These are phyloP conservation scores for Pheosia tremula DNA, from an alignment of 2,888 invertebrate genomes.

Conservation along the genomic window DNA sequence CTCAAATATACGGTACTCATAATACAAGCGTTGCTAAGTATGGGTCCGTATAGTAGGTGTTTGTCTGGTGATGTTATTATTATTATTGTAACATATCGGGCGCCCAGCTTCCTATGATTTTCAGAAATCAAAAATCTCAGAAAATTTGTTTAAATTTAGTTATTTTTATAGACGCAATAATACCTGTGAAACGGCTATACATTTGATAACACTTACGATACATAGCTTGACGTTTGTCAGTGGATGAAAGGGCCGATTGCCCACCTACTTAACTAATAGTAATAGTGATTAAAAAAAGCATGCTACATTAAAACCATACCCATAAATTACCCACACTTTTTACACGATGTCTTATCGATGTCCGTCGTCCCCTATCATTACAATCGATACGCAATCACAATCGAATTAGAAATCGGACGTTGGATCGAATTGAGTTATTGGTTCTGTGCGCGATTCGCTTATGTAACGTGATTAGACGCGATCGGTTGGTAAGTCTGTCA, in stretches of 20 bases:
- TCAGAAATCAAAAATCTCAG: too few relatives aligned
- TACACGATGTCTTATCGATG: slow-evolving; percentile 24
- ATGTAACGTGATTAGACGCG: slow-evolving; percentile 50
- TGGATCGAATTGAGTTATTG: slow-evolving; percentile 59
- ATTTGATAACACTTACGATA: too few relatives aligned
- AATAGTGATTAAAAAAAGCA: not conserved
- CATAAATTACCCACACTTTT: not conserved
- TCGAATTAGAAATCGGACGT: slow-evolving; percentile 69
- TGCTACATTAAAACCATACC: not conserved
- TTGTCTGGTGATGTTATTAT: too few relatives aligned
- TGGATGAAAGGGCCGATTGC: not conserved
- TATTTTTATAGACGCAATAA: too few relatives aligned
- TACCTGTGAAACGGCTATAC: too few relatives aligned
- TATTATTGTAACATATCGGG: too few relatives aligned
- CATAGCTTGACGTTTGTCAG: not conserved
- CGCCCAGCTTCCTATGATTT: too few relatives aligned
- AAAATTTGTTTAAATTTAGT: too few relatives aligned
- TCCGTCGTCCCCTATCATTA: slow-evolving; percentile 50
- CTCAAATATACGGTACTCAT: too few relatives aligned
- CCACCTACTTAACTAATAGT: not conserved
- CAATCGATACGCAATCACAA: slow-evolving; percentile 60
- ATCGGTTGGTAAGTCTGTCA: slow-evolving; percentile 13
- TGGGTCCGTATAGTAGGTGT: too few relatives aligned
- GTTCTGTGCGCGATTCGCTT: slow-evolving; percentile 51
- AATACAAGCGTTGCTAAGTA: too few relatives aligned